phyloP scores from a whole-genome alignment of 2,113 vertebrate genomes.

The Triplophysa dalaica region DNA sequence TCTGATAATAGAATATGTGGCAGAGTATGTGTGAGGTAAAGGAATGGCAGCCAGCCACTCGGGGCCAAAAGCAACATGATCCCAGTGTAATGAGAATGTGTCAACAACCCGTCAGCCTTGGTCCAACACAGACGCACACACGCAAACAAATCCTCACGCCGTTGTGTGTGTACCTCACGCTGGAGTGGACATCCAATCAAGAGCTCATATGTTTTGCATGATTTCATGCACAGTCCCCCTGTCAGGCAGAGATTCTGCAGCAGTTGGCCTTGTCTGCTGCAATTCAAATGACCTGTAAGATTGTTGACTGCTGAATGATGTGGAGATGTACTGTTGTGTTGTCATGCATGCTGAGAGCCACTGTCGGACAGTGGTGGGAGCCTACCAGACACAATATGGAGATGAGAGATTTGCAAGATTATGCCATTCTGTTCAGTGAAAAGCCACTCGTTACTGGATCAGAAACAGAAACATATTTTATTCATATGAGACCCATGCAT shows the following conservation, averaged over 20 bases:
- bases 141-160: neutral
- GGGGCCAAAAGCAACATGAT: constrained; percentile 56
- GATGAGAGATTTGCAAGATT: constrained; percentile 35
- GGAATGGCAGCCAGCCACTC: constrained; percentile 39
- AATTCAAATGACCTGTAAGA: constrained; percentile 45
- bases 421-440: neutral
- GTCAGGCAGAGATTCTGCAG: constrained; percentile 25
- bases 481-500: neutral
- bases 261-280: constrained; percentile 45
- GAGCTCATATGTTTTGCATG: constrained; percentile 58
- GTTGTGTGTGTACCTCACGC: constrained; percentile 42
- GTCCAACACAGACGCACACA: constrained; percentile 34
- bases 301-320: constrained; percentile 39
- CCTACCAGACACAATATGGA: constrained; percentile 24
- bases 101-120: constrained; percentile 54
- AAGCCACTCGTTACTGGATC: constrained; percentile 1
- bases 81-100: constrained; percentile 57
- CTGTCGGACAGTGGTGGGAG: constrained; percentile 6
- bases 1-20: constrained; percentile 50
- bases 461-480: neutral
- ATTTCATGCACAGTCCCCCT: constrained; percentile 46
- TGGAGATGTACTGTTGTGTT: constrained; percentile 35
- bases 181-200: constrained; percentile 57
- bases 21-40: constrained; percentile 43
- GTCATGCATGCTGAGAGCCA: constrained; percentile 39